Base-by-base conservation (phyloP, 1,140 invertebrate genomes). In the Solenopsis fugax region DNA sequence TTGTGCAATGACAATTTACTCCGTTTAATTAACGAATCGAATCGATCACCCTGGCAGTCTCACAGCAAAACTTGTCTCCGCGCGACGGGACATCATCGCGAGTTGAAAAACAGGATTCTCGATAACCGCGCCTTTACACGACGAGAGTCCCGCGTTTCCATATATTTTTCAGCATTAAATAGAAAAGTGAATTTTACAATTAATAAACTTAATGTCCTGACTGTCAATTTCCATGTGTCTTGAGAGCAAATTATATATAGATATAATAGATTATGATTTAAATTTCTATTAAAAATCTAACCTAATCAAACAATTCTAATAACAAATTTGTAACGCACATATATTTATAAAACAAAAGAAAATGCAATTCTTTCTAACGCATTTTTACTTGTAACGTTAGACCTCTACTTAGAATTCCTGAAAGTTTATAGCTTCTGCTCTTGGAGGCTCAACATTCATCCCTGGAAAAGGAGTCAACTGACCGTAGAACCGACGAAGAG, bases 91-190 rank as follows among this genome's bases (percentile, higher is more conserved):
- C 48, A 37, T 52, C 45, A 37, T 52, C 45, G 45, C 24, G 29
- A 45, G n/a, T 72, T 24, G 2, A 34, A 71, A 54, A 56, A 82
- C 65, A 69, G 41, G 54, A 48, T 34, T 24, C n/a, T 6, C 58
- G 54, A 77, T 85, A 52, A 88, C 48, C 87, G 69, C 69, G 54
- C 52, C 88, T 84, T 86, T 85, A 48, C n/a, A 75, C 21, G 50
- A 56, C 54, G 16, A 89, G 84, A 62, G 1, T 2, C 76, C 24
- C 75, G n/a, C 29, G 54, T 21, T 34, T 62, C 37, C 34, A 69
- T 48, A 52, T 60, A 52, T 88, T 82, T 24, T 52, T 37, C 13
- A 12, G 18, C 45, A 13, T 5, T 24, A 10, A 21, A 29, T 9
- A 45, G n/a, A n/a, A 60, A 16, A 52, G n/a, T 16, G 34, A 52